A percentile compares a stretch with the other conserved stretches of the same genome.
Conservation (phyloP, 2,888 invertebrate genomes). For the Cataglyphis livida region DNA sequence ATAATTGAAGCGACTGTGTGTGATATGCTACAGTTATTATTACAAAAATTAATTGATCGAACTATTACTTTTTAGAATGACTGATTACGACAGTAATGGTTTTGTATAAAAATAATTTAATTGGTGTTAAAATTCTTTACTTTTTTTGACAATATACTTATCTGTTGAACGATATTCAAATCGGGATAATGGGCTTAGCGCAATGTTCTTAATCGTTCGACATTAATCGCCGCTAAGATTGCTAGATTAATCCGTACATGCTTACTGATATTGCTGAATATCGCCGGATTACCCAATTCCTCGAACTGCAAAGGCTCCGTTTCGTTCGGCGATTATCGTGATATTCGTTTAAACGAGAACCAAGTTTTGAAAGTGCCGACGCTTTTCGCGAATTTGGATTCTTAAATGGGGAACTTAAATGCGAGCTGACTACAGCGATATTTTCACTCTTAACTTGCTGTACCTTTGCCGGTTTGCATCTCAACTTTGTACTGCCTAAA, state of each 20-base stretch:
- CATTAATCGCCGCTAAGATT: conserved; percentile 50
- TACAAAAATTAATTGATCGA: not conserved
- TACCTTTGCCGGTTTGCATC: not conserved
- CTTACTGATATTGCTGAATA: conserved; percentile 42
- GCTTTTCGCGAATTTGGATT: conserved; percentile 18
- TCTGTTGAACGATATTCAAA: not conserved
- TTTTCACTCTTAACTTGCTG: not conserved
- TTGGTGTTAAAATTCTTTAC: not conserved
- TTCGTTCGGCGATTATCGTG: conserved; percentile 6
- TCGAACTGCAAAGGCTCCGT: not conserved
- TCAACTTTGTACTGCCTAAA: not conserved
- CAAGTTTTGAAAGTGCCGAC: conserved; percentile 31
- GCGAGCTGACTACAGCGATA: conserved; percentile 5
- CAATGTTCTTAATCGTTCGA: not conserved
- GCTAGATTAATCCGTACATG: conserved; percentile 49
- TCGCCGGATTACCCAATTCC: conserved; percentile 9
- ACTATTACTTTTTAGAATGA: not conserved
- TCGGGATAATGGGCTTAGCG: conserved; percentile 22
- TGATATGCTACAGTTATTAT: not conserved
- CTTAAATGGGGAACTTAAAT: conserved; percentile 15
- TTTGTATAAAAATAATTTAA: not conserved
- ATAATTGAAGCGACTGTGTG: not conserved
- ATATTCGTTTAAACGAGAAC: conserved; percentile 40
- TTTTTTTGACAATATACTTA: not conserved
- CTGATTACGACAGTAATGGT: not conserved